Conservation (phyloP, 2,113 vertebrate genomes). For the Polypterus bichir region DNA sequence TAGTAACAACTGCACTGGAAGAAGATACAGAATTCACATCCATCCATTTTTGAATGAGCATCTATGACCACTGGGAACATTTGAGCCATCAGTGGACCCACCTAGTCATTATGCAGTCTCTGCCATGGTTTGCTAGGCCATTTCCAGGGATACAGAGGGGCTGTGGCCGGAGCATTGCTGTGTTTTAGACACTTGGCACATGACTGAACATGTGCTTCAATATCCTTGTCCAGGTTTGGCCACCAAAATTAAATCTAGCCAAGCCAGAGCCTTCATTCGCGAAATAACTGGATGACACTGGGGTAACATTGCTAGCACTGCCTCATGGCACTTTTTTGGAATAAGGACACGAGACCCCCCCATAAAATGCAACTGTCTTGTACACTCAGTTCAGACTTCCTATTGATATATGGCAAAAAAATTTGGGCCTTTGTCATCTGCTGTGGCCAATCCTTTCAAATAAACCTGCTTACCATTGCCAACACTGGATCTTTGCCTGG, state of each 20-base stretch:
- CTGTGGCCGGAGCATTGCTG: background rate
- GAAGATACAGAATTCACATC: background rate
- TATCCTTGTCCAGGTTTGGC: slow-evolving; percentile 18
- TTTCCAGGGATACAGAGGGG: background rate
- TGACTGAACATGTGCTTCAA: slow-evolving; percentile 1
- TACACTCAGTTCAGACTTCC: background rate
- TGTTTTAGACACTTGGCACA: background rate
- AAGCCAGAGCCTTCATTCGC: slow-evolving; percentile 10
- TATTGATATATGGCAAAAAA: background rate
- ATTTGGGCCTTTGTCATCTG: background rate
- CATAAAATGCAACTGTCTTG: background rate
- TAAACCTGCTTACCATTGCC: too few species aligned
- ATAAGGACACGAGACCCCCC: background rate
- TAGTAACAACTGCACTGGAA: background rate
- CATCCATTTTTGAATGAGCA: slow-evolving; percentile 3
- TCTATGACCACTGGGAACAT: background rate
- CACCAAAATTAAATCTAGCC: slow-evolving; percentile 6
- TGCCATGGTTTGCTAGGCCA: background rate
- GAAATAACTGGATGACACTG: slow-evolving; percentile 5
- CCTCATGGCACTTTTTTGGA: background rate
- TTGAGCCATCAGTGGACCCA: background rate
- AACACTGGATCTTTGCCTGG: background rate
- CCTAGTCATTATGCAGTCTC: background rate
- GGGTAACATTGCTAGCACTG: background rate
- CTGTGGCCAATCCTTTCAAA: background rate